Percentiles rank a stretch among this genome's conserved stretches.
phyloP scores from a whole-genome alignment of 2,888 invertebrate species.

The Hetaerina titia region DNA sequence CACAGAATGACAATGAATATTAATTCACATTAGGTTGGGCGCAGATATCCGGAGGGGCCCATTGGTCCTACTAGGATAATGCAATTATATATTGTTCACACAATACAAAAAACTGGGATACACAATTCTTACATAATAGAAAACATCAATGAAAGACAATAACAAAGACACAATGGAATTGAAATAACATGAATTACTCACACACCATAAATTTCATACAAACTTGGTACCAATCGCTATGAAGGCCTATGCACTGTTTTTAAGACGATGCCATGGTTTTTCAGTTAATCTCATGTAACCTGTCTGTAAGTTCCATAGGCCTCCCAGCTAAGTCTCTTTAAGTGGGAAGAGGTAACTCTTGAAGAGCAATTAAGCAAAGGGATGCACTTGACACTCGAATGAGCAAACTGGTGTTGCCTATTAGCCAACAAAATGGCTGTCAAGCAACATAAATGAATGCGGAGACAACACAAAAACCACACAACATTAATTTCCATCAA shows the following conservation, averaged over 20 bases:
- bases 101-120: neutral
- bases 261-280: too few relatives aligned
- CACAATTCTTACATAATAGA: neutral
- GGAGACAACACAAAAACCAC: too few relatives aligned
- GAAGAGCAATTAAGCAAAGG: too few relatives aligned
- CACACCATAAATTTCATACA: neutral
- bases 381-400: too few relatives aligned
- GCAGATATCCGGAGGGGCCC: neutral
- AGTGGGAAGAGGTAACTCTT: too few relatives aligned
- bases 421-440: too few relatives aligned
- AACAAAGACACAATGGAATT: neutral
- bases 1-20: neutral
- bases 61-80: neutral
- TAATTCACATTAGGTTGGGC: neutral
- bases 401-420: too few relatives aligned
- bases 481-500: neutral
- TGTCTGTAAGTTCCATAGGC: too few relatives aligned
- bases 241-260: too few relatives aligned
- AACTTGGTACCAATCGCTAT: neutral
- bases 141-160: neutral
- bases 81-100: neutral
- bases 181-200: neutral
- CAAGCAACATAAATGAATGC: too few relatives aligned
- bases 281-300: too few relatives aligned
- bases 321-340: too few relatives aligned